A percentile compares a stretch with the other conserved stretches of the same genome.
These are phyloP conservation scores for Coenobita brevimanus DNA, from an alignment of 1,140 invertebrate species.

Conservation along the genomic window DNA sequence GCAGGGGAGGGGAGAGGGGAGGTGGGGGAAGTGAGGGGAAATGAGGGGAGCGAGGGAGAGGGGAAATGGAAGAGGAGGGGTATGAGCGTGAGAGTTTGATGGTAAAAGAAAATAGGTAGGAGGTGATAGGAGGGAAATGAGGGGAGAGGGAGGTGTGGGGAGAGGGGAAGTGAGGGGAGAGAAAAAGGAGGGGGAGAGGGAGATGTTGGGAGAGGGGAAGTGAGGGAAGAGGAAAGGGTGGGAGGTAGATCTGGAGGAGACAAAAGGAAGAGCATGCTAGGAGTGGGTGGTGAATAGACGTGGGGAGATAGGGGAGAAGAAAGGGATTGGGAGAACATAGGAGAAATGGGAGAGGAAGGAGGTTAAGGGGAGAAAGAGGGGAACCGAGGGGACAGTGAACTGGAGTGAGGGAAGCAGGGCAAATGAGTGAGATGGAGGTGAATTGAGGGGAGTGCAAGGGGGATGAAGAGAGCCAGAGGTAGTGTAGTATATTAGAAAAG, in stretches of 20 bases:
- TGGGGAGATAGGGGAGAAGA: too few relatives aligned
- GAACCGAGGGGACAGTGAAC: too few relatives aligned
- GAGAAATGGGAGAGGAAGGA: too few relatives aligned
- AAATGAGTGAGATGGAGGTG: not conserved
- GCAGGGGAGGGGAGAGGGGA: not conserved
- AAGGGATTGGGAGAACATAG: too few relatives aligned
- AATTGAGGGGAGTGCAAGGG: not conserved
- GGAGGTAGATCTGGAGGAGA: too few relatives aligned
- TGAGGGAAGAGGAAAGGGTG: too few relatives aligned
- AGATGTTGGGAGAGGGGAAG: too few relatives aligned
- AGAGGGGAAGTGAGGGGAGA: constrained; percentile 5
- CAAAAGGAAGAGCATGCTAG: too few relatives aligned
- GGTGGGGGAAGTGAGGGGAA: not conserved
- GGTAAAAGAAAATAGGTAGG: not conserved
- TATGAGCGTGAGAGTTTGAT: not conserved
- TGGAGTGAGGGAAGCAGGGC: too few relatives aligned
- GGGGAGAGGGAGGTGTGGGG: not conserved
- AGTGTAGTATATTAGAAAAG: not conserved
- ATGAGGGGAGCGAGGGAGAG: not conserved
- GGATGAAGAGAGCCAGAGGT: not conserved
- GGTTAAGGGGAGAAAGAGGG: too few relatives aligned
- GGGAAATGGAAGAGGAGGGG: not conserved
- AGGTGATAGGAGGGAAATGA: not conserved
- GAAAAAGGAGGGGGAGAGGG: not conserved
- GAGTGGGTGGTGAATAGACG: too few relatives aligned